phyloP scores from a whole-genome alignment of 2,888 invertebrate species.

The Philopedon plagiatum region DNA sequence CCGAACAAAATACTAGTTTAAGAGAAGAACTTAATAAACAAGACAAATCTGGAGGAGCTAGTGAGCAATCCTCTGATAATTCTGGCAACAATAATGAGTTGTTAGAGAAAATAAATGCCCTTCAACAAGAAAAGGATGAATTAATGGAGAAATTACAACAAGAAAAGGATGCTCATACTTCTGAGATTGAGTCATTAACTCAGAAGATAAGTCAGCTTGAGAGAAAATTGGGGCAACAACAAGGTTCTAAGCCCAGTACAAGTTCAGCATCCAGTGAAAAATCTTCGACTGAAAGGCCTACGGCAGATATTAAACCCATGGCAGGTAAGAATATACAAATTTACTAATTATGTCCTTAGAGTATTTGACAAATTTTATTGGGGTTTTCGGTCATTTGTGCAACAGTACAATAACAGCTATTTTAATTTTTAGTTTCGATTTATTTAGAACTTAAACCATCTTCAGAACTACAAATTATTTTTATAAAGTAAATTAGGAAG shows the following conservation, averaged over 20 bases:
- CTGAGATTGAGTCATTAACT: slow-evolving; percentile 78
- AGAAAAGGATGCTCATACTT: slow-evolving; percentile 80
- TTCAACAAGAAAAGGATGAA: slow-evolving; percentile 77
- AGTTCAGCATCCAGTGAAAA: slow-evolving; percentile 77
- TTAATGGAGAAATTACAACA: slow-evolving; percentile 73
- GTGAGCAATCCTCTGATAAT: slow-evolving; percentile 31
- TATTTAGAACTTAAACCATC: too few relatives aligned
- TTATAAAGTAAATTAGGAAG: too few relatives aligned
- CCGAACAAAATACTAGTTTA: slow-evolving; percentile 78
- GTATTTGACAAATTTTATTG: too few relatives aligned
- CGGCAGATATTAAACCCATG: slow-evolving; percentile 96
- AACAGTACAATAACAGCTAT: too few relatives aligned
- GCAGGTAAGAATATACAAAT: slow-evolving; percentile 73
- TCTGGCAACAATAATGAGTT: slow-evolving; percentile 63
- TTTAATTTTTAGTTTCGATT: too few relatives aligned
- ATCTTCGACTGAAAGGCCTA: slow-evolving; percentile 76
- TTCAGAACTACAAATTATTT: too few relatives aligned
- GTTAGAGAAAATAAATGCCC: slow-evolving; percentile 75
- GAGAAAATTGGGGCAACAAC: slow-evolving; percentile 73
- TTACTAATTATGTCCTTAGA: too few relatives aligned
- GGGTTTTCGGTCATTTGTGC: too few relatives aligned
- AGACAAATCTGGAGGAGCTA: slow-evolving; percentile 29
- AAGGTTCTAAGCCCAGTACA: slow-evolving; percentile 79
- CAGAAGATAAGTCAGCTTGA: slow-evolving; percentile 72
- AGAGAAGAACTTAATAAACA: slow-evolving; percentile 69